These are phyloP conservation scores for Coelopa frigida DNA, from an alignment of 1,140 invertebrate genomes.

Conservation along the genomic window DNA sequence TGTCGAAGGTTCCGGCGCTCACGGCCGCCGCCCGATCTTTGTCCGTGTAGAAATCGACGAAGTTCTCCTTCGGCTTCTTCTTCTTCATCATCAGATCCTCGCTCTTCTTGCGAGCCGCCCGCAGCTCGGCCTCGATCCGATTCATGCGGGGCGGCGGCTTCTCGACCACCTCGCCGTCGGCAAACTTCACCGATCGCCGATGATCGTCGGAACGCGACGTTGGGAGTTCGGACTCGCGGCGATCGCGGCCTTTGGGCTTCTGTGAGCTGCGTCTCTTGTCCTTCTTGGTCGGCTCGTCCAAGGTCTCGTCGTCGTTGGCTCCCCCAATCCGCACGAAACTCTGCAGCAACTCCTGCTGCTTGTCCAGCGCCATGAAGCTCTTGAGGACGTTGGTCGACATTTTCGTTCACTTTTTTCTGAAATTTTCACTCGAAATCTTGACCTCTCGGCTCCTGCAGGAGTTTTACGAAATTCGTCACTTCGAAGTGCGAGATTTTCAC, in stretches of 20 bases:
- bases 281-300: conserved; percentile 20
- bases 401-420: too few relatives aligned
- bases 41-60: conserved; percentile 77
- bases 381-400: conserved; percentile 41
- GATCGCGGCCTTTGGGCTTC: conserved; percentile 18
- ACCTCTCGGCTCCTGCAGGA: too few relatives aligned
- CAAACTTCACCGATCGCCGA: conserved; percentile 23
- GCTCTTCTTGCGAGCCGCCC: conserved; percentile 30
- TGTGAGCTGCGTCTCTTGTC: too few relatives aligned
- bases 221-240: background rate
- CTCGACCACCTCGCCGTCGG: conserved; percentile 20
- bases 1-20: conserved; percentile 63
- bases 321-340: conserved; percentile 62
- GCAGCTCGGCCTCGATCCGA: conserved; percentile 36
- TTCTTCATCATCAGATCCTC: conserved; percentile 46
- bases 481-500: too few relatives aligned
- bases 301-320: conserved; percentile 29
- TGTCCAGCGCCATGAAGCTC: conserved; percentile 52
- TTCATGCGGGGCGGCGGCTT: conserved; percentile 33
- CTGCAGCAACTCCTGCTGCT: conserved; percentile 65
- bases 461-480: too few relatives aligned
- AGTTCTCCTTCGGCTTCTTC: conserved; percentile 53
- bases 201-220: conserved; percentile 8
- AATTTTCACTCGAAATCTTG: too few relatives aligned
- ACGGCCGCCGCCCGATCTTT: conserved; percentile 84